Evolutionary conservation across 2,113 vertebrate species (phyloP).

Genomic region (Alces alces): DNA sequence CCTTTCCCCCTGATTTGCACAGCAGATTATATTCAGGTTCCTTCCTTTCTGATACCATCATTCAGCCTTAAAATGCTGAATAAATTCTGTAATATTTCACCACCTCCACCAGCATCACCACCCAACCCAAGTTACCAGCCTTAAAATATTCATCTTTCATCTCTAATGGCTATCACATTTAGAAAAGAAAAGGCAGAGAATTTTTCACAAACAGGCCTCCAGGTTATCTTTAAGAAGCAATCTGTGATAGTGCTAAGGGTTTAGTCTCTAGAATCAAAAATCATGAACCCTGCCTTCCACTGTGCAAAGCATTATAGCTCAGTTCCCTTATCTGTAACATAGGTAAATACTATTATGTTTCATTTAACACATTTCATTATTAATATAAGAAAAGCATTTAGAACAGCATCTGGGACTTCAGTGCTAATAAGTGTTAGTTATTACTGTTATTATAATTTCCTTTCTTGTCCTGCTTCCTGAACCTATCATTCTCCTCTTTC

Average conservation of each 20-base stretch:
- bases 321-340: neutral
- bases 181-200: neutral
- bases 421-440: neutral
- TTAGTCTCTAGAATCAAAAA: neutral
- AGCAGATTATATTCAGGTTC: neutral
- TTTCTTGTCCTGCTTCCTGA: neutral
- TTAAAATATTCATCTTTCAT: conserved; percentile 24
- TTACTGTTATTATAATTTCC: neutral
- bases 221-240: neutral
- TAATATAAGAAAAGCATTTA: conserved; percentile 17
- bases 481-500: neutral
- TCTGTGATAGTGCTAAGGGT: neutral
- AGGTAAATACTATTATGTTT: neutral
- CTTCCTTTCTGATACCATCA: neutral
- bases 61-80: neutral
- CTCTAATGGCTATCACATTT: neutral
- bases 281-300: neutral
- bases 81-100: neutral
- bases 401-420: neutral
- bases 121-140: neutral
- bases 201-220: neutral
- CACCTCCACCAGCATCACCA: neutral
- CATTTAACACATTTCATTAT: conserved; percentile 21
- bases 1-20: neutral
- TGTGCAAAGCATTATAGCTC: neutral